Evolutionary conservation across 2,888 invertebrate genomes (phyloP).

Genomic region (Clanis bilineata): DNA sequence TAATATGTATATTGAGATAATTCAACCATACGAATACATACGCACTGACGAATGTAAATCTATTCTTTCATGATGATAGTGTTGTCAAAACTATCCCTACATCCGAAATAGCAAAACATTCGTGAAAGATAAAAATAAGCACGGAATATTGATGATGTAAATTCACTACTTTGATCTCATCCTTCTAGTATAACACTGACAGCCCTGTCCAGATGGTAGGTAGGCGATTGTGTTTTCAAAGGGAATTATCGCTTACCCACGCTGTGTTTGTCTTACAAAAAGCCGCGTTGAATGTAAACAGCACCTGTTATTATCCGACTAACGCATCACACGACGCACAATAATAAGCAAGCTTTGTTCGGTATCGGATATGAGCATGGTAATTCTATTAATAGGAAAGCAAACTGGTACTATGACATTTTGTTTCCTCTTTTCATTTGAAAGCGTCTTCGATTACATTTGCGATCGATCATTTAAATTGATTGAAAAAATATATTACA

Average conservation of each 20-base stretch:
- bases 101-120: constrained; percentile 3
- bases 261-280: constrained; percentile 56
- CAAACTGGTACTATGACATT: background rate
- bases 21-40: background rate
- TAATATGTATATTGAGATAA: no score
- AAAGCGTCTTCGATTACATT: background rate
- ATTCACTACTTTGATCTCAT: constrained; percentile 17
- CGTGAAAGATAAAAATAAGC: constrained; percentile 17
- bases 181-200: constrained; percentile 1
- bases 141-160: constrained; percentile 9
- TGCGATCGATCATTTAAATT: background rate
- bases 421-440: background rate
- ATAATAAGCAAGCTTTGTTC: constrained; percentile 13
- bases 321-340: constrained; percentile 33
- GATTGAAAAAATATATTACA: no score
- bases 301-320: constrained; percentile 48
- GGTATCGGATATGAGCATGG: constrained; percentile 9
- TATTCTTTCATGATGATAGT: background rate
- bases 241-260: constrained; percentile 31
- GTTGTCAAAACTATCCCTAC: background rate
- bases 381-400: constrained; percentile 10
- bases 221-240: constrained; percentile 36
- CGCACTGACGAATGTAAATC: background rate
- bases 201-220: constrained; percentile 15
- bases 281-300: constrained; percentile 50